Evolutionary conservation across 2,888 invertebrate species (phyloP).

Genomic region (Drosophila siamana): DNA sequence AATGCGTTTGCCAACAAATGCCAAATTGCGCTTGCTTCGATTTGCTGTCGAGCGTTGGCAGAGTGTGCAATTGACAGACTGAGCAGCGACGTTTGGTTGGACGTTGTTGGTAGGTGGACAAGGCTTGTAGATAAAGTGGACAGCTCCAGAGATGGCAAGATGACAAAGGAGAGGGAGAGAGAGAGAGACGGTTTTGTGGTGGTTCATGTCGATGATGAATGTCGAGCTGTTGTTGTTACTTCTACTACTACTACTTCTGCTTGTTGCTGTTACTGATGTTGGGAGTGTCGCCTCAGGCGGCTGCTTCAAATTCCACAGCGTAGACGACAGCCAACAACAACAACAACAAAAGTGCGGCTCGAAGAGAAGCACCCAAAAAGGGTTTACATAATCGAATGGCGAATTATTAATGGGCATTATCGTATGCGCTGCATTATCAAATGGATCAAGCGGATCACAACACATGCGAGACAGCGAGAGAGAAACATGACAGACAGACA

Average conservation of each 20-base stretch:
- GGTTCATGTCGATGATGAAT: not conserved
- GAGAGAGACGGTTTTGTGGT: constrained; percentile 30
- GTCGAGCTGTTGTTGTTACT: constrained; percentile 11
- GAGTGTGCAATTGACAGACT: constrained; percentile 15
- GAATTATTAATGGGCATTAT: constrained; percentile 72
- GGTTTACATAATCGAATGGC: constrained; percentile 63
- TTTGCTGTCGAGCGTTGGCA: too few species aligned
- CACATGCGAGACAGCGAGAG: not conserved
- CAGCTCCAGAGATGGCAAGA: not conserved
- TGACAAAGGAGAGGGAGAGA: not conserved
- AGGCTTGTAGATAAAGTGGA: constrained; percentile 8
- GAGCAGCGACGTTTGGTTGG: not conserved
- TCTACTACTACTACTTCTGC: not conserved
- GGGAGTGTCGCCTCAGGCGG: constrained; percentile 73
- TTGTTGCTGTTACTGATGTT: constrained; percentile 38
- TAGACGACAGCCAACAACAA: constrained; percentile 43
- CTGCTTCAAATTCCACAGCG: constrained; percentile 70
- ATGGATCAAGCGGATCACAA: constrained; percentile 45
- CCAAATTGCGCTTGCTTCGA: constrained; percentile 52
- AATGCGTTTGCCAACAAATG: too few species aligned
- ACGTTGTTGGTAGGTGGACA: not conserved
- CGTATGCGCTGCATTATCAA: constrained; percentile 66
- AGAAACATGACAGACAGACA: not conserved
- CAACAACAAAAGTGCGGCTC: constrained; percentile 29
- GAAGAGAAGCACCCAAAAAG: constrained; percentile 31